phyloP scores from a whole-genome alignment of 2,113 vertebrate genomes.

The Mandrillus leucophaeus region DNA sequence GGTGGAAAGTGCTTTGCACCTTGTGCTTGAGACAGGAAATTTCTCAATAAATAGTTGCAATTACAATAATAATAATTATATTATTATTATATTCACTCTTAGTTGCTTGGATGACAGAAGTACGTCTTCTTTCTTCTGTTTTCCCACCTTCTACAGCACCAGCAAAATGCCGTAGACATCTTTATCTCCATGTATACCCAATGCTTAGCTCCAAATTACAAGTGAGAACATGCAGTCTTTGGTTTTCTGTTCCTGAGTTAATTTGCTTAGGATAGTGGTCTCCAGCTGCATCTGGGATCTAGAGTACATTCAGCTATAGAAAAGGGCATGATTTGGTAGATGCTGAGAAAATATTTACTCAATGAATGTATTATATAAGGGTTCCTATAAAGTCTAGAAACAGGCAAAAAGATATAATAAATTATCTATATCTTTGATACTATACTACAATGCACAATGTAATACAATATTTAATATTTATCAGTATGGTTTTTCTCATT shows the following conservation, averaged over 20 bases:
- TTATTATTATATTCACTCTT: neutral
- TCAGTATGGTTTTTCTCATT: too few relatives aligned
- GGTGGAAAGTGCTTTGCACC: neutral
- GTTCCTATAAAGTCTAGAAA: neutral
- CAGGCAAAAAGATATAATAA: neutral
- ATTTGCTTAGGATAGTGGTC: too few relatives aligned
- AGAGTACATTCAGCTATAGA: too few relatives aligned
- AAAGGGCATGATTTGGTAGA: too few relatives aligned
- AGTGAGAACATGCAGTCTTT: too few relatives aligned
- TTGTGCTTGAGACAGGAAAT: neutral
- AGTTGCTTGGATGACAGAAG: neutral
- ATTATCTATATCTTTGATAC: neutral
- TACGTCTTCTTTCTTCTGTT: neutral
- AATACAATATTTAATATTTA: neutral
- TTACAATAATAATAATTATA: neutral
- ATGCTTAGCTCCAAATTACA: too few relatives aligned
- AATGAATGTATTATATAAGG: neutral
- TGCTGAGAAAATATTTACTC: neutral
- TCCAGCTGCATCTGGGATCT: too few relatives aligned
- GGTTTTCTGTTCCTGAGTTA: too few relatives aligned
- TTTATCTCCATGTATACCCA: too few relatives aligned
- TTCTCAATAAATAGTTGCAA: neutral
- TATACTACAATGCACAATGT: too few relatives aligned
- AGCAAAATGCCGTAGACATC: neutral
- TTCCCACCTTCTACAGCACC: neutral